Base-by-base conservation (phyloP, 2,113 vertebrate species). In the Aspiorhynchus laticeps region DNA sequence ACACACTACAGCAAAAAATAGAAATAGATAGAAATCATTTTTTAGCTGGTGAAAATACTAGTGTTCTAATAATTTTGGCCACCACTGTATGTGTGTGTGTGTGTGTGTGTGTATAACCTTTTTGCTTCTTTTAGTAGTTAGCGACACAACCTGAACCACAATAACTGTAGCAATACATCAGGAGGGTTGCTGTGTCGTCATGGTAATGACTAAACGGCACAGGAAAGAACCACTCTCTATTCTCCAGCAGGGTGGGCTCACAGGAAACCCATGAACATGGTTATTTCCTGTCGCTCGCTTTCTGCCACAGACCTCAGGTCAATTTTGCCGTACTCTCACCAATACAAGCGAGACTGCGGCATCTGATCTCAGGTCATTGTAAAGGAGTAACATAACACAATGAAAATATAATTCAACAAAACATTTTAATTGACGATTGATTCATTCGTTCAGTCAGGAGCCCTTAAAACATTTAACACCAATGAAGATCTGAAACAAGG, bases 221-320 rank as follows among this genome's bases (percentile, higher is more conserved):
- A 87, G 88, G 88, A 89, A 87, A 87, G 36, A 77, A 17, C 7
- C 85, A 48, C 77, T 36, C 71, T 75, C 46, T 17, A 61, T 15
- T 43, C 48, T 15, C 4, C 28, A 43, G 21, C 41, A 31, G 48
- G 59, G n/a, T 79, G 51, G 26, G 21, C 80, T 75, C n/a, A 74
- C 33, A 75, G 81, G 74, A 74, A 83, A 48, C 31, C 43, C 73
- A 31, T 56, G 4, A 21, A 36, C 28, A 53, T 9, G 31, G 53
- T 61, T n/a, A 46, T 38, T 88, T 86, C 74, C 74, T 36, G 19
- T 46, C 1, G 26, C 56, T 71, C 5, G 5, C 19, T 36, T 51
- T 36, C 41, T 41, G 24, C 14, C 7, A 48, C 43, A n/a, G n/a
- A 85, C 26, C 38, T 48, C 9, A 41, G 48, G 69, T 19, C 43